Base-by-base conservation (phyloP, 2,888 invertebrate genomes). In the Noctua pronuba region DNA sequence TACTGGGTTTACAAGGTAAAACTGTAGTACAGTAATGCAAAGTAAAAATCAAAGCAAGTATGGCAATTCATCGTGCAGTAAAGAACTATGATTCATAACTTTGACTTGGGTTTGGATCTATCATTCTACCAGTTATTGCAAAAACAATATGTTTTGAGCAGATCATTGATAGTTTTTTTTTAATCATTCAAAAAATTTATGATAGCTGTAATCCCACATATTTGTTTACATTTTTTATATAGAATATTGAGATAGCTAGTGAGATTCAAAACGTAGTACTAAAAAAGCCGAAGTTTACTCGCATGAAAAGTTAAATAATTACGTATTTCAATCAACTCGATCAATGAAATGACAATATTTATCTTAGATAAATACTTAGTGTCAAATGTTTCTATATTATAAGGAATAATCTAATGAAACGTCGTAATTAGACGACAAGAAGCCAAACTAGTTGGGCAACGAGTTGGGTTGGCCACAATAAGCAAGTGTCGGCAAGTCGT, bases 401-500 rank as follows among this genome's bases (percentile, higher is more conserved):
- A 92, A 92, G 84, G 90, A 89, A 90, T 91, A 94, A 93, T 90
- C 92, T 92, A 95, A 95, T 95, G 91, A 94, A 94, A 94, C 91
- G 88, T 91, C 88, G 93, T 94, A 95, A 95, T 96, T 95, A 95
- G 94, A 94, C 91, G 95, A 95, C 94, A 94, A 95, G 95, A 95
- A 94, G 93, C 93, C 92, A 93, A 94, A 95, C 95, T 92, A 92
- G 96, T 96, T 95, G 94, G 92, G 95, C 94, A 95, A 96, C 94
- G 88, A 94, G 93, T 94, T 92, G 90, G 91, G 92, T 91, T 92
- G 93, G 94, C 94, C 94, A 96, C 96, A 96, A 96, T 95, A 93
- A 96, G 94, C 94, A 94, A 96, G 96, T 95, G 96, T 94, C 95
- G 95, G 95, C 94, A 94, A 95, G 95, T 94, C 92, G 93, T 90